A percentile compares a stretch with the other conserved stretches of the same genome.
These are phyloP conservation scores for Thalpophila matura DNA, from an alignment of 2,888 invertebrate species.

Conservation along the genomic window DNA sequence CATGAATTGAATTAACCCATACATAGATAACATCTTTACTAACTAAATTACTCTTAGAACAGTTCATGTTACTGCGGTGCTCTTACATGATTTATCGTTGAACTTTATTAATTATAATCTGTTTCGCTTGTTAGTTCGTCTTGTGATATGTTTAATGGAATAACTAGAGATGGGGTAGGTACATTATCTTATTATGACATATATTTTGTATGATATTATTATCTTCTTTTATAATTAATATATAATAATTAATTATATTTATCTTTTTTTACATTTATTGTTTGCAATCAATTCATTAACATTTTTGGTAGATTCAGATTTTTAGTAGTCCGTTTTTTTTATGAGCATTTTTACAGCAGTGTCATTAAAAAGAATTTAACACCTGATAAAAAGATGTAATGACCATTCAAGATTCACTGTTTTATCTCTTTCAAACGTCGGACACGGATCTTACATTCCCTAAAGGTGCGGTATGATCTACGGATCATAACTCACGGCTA, in stretches of 20 bases:
- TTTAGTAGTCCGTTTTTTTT: too few relatives aligned
- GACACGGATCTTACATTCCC: too few relatives aligned
- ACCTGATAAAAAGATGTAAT: too few relatives aligned
- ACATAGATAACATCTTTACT: conserved; percentile 51
- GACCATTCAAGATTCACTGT: not conserved
- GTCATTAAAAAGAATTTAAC: too few relatives aligned
- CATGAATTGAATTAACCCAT: conserved; percentile 49
- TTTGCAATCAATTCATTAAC: too few relatives aligned
- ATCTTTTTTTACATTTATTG: too few relatives aligned
- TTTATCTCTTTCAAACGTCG: conserved; percentile 9
- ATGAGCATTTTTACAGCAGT: too few relatives aligned
- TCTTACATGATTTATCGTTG: conserved; percentile 68
- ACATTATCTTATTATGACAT: conserved; percentile 2
- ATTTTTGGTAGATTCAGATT: too few relatives aligned
- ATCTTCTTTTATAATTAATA: not conserved
- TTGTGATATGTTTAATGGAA: conserved; percentile 66
- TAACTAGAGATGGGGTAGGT: conserved; percentile 17
- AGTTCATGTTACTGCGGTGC: conserved; percentile 48
- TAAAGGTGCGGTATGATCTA: too few relatives aligned
- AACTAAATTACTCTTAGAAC: conserved; percentile 57
- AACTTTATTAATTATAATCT: conserved; percentile 76
- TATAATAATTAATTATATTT: too few relatives aligned
- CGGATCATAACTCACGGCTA: too few relatives aligned
- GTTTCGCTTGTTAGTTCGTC: conserved; percentile 69
- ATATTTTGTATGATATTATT: not conserved